These are phyloP conservation scores for Malachius bipustulatus DNA, from an alignment of 2,888 invertebrate species.

Conservation along the genomic window DNA sequence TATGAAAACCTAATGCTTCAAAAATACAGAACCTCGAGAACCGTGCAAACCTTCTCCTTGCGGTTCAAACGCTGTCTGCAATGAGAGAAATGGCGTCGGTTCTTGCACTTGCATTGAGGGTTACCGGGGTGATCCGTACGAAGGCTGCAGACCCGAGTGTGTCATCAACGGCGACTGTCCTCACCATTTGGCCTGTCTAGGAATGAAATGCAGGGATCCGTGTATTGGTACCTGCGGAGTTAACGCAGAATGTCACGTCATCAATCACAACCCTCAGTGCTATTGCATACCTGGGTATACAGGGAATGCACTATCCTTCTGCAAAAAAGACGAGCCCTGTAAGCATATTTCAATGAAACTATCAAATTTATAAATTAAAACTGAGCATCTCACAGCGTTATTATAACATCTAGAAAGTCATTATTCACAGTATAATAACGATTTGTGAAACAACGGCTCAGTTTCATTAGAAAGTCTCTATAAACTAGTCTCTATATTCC, in stretches of 20 bases:
- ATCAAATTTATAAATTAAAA: too few species aligned
- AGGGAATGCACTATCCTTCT: slow-evolving; percentile 60
- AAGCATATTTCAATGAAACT: slow-evolving; percentile 21
- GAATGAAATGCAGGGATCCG: slow-evolving; percentile 68
- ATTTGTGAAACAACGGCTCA: too few species aligned
- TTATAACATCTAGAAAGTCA: too few species aligned
- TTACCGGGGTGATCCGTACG: slow-evolving; percentile 67
- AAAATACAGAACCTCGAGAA: slow-evolving; percentile 51
- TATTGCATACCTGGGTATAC: slow-evolving; percentile 59
- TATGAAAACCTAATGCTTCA: too few species aligned
- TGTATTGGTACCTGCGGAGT: slow-evolving; percentile 67
- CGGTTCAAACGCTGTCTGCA: slow-evolving; percentile 67
- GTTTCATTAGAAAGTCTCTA: too few species aligned
- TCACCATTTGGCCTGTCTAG: slow-evolving; percentile 58
- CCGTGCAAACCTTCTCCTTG: slow-evolving; percentile 72
- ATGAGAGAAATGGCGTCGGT: slow-evolving; percentile 60
- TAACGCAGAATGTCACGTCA: slow-evolving; percentile 62
- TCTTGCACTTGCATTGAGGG: slow-evolving; percentile 64
- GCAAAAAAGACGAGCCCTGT: slow-evolving; percentile 34
- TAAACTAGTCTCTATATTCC: too few species aligned
- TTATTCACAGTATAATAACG: too few species aligned
- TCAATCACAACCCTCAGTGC: slow-evolving; percentile 67
- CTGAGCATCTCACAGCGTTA: too few species aligned
- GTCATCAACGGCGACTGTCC: slow-evolving; percentile 66
- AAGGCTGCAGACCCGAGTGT: slow-evolving; percentile 71